Evolutionary conservation across 2,113 vertebrate genomes (phyloP).

Genomic region (Cercopithecus mona): DNA sequence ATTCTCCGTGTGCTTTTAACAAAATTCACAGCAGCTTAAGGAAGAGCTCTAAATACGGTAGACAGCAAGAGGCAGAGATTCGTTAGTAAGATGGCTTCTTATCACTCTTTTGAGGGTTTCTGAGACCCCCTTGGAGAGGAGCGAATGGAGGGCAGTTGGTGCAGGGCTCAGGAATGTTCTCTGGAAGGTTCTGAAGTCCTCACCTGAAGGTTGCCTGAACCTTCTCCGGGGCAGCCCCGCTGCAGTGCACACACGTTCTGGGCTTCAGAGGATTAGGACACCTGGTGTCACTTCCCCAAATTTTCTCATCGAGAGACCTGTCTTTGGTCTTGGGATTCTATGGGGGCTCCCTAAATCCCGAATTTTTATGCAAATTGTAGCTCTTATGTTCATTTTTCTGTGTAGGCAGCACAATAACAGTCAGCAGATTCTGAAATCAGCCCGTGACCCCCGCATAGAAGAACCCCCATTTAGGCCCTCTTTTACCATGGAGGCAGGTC

Average conservation of each 20-base stretch:
- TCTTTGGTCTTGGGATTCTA: not conserved
- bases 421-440: not conserved
- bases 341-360: not conserved
- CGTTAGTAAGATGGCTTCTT: not conserved
- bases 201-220: rapidly evolving
- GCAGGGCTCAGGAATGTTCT: not conserved
- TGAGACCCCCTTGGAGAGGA: not conserved
- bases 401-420: not conserved
- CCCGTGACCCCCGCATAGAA: not conserved
- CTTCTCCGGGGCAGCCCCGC: not conserved
- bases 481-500: not conserved
- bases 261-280: not conserved
- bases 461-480: not conserved
- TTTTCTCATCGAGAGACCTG: not conserved
- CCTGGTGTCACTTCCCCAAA: not conserved
- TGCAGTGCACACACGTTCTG: not conserved
- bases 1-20: not conserved
- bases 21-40: not conserved
- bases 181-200: not conserved
- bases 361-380: not conserved
- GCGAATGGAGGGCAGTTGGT: rapidly evolving
- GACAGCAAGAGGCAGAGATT: not conserved
- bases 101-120: not conserved
- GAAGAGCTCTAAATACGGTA: not conserved
- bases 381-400: not conserved